phyloP scores from a whole-genome alignment of 2,113 vertebrate species.

The Zosterops pallidus region DNA sequence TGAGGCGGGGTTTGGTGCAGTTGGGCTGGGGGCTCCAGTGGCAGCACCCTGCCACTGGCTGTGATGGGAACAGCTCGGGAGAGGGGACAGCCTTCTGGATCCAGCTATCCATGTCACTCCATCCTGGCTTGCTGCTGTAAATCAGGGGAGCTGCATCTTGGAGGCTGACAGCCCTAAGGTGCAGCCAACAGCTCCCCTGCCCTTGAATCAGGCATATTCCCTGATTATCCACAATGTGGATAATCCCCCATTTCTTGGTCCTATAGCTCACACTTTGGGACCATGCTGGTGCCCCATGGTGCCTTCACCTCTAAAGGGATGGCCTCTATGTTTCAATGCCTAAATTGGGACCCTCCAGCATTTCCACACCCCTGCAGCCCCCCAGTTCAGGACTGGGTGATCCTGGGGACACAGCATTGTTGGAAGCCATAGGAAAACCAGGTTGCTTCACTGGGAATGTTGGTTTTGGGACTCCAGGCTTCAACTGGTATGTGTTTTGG shows the following conservation, averaged over 20 bases:
- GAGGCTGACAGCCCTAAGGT: background rate
- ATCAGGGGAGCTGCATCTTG: background rate
- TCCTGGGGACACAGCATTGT: background rate
- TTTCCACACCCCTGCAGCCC: background rate
- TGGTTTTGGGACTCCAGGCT: background rate
- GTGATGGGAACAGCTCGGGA: accelerated
- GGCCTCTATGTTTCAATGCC: background rate
- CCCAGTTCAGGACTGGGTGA: background rate
- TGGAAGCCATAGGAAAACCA: background rate
- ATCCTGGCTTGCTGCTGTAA: background rate
- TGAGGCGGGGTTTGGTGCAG: background rate
- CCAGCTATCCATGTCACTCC: background rate
- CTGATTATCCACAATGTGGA: background rate
- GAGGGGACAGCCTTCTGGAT: background rate
- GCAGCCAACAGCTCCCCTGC: background rate
- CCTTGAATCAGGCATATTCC: background rate
- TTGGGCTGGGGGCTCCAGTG: accelerated
- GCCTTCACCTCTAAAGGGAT: background rate
- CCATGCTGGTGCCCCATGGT: background rate
- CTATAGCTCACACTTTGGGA: background rate
- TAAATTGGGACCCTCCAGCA: accelerated
- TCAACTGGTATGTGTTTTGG: background rate
- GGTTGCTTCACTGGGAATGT: background rate
- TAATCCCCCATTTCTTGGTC: background rate
- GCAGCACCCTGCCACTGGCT: background rate